Conservation (phyloP, 2,113 vertebrate genomes). For the Hippoglossus stenolepis region DNA sequence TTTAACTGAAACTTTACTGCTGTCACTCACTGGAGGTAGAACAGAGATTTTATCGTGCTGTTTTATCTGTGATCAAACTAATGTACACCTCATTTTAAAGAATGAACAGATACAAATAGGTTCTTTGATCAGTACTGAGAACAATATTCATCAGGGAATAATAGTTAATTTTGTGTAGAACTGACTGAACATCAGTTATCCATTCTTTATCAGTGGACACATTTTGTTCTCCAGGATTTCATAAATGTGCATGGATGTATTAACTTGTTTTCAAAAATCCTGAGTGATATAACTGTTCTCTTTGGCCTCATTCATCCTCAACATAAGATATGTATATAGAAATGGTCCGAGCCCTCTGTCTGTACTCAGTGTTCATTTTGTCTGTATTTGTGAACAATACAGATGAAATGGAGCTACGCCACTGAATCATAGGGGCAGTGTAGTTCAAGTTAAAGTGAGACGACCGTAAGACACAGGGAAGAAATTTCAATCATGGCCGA, state of each 20-base stretch:
- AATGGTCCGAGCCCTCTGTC: too few species aligned
- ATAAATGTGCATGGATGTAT: neutral
- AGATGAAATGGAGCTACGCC: too few species aligned
- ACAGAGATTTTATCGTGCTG: conserved; percentile 10
- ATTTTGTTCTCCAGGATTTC: neutral
- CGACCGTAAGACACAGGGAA: too few species aligned
- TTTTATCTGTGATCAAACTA: conserved; percentile 32
- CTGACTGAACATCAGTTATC: neutral
- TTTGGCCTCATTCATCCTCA: neutral
- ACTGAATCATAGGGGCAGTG: too few species aligned
- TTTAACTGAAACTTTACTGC: conserved; percentile 15
- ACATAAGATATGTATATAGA: neutral
- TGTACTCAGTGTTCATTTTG: too few species aligned
- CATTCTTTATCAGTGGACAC: neutral
- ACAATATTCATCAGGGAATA: neutral
- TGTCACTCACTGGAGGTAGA: conserved; percentile 24
- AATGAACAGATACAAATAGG: conserved; percentile 25
- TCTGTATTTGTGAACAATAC: too few species aligned
- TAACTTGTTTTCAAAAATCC: too few species aligned
- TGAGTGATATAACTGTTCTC: neutral
- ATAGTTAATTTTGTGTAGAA: neutral
- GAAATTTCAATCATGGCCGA: too few species aligned
- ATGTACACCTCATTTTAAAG: conserved; percentile 18
- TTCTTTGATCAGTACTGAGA: neutral
- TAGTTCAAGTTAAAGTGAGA: too few species aligned